Percentiles rank a stretch among this genome's conserved stretches.
Conservation (phyloP, 30 jellyfish, hydroid and myxozoan species). For the Aurelia sp. region DNA sequence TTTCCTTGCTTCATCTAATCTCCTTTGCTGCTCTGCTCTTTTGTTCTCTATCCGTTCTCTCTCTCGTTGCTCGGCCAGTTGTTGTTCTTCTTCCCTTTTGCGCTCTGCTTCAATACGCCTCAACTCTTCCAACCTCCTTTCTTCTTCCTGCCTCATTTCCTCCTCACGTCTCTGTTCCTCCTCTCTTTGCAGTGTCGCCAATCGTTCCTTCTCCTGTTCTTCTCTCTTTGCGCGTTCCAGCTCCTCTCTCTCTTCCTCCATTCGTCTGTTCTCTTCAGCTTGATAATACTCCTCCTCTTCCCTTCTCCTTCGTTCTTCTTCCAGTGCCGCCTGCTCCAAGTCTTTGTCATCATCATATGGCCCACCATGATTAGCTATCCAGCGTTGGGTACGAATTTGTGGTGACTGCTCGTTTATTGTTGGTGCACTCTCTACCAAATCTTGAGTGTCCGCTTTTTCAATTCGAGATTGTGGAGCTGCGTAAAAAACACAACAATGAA, state of each 20-base stretch:
- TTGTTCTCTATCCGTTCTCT: conserved; percentile 5
- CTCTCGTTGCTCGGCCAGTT: conserved; percentile 18
- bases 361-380: conserved; percentile 66
- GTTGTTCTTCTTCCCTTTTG: conserved; percentile 35
- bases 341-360: conserved; percentile 32
- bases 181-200: neutral
- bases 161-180: conserved; percentile 24
- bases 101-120: conserved; percentile 20
- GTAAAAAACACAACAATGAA: neutral
- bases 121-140: conserved; percentile 47
- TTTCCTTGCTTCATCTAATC: conserved; percentile 14
- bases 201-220: conserved; percentile 31
- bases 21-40: conserved; percentile 5
- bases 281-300: conserved; percentile 50
- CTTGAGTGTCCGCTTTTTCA: conserved; percentile 20
- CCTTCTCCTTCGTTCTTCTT: conserved; percentile 61
- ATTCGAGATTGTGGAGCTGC: conserved; percentile 35
- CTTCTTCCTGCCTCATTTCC: conserved; percentile 63
- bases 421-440: conserved; percentile 48
- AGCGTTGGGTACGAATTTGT: conserved; percentile 72
- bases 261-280: conserved; percentile 53
- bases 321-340: conserved; percentile 42
- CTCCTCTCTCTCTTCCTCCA: conserved; percentile 34
- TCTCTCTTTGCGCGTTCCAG: conserved; percentile 26
- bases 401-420: conserved; percentile 78